Percentiles rank a stretch among this genome's conserved stretches.
Conservation (phyloP, 2,888 invertebrate genomes). For the Dichetophora obliterata region DNA sequence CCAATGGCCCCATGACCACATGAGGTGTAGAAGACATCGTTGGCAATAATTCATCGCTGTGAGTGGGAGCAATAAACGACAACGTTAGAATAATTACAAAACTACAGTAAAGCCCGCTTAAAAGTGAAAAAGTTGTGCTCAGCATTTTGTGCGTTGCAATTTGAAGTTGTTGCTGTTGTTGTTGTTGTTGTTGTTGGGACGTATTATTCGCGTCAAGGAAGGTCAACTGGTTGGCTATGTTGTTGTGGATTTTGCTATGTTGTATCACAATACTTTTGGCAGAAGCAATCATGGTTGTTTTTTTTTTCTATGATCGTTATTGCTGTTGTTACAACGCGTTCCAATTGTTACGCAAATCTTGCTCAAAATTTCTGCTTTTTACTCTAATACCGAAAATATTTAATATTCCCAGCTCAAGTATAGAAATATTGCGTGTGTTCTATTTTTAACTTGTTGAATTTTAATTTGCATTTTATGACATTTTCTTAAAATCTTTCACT, state of each 20-base stretch:
- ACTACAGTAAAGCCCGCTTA: slow-evolving; percentile 29
- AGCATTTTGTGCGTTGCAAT: slow-evolving; percentile 13
- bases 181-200: slow-evolving; percentile 6
- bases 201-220: background rate
- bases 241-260: slow-evolving; percentile 23
- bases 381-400: background rate
- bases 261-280: slow-evolving; percentile 22
- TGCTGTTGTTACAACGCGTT: slow-evolving; percentile 10
- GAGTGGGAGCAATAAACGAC: slow-evolving; percentile 29
- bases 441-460: slow-evolving; percentile 8
- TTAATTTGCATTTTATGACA: slow-evolving; percentile 15
- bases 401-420: background rate
- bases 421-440: background rate
- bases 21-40: background rate
- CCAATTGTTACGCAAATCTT: too few species aligned
- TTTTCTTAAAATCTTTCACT: background rate
- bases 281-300: slow-evolving; percentile 33
- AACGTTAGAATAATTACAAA: slow-evolving; percentile 37
- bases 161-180: background rate
- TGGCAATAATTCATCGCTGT: slow-evolving; percentile 27
- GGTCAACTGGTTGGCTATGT: slow-evolving; percentile 1
- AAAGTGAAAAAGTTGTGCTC: slow-evolving; percentile 4
- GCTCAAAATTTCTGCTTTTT: too few species aligned
- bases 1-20: slow-evolving; percentile 3
- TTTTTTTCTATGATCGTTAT: slow-evolving; percentile 40